Conservation (phyloP, 53 echinoderm and acorn worm genomes). For the Paracentrotus lividus region DNA sequence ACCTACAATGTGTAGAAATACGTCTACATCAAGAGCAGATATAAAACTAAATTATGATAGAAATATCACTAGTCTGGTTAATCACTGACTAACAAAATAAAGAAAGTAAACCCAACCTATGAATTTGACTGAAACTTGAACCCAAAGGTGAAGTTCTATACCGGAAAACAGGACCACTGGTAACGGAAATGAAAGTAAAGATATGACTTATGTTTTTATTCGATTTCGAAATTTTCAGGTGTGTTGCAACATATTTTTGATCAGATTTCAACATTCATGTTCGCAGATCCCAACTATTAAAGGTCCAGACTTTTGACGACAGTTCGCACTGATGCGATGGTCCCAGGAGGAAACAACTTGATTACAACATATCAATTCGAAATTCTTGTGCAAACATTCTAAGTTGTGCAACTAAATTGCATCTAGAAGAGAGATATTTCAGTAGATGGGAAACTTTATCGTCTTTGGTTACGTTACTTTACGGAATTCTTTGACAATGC, state of each 20-base stretch:
- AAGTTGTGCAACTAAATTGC: neutral
- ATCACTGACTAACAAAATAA: neutral
- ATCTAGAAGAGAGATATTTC: neutral
- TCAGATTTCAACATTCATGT: neutral
- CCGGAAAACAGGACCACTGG: neutral
- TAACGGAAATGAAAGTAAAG: neutral
- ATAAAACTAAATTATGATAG: no score
- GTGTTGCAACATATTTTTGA: neutral
- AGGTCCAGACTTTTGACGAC: neutral
- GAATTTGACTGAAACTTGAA: neutral
- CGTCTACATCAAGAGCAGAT: no score
- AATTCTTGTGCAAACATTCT: no score
- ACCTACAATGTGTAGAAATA: no score
- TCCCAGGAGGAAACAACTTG: neutral
- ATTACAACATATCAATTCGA: neutral
- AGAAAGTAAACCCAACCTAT: neutral
- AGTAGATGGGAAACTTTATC: constrained; percentile 12
- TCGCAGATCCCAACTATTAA: neutral
- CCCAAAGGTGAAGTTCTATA: neutral
- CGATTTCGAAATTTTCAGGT: constrained; percentile 6
- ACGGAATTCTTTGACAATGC: neutral
- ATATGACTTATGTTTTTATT: neutral
- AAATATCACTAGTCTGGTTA: no score
- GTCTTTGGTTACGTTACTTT: neutral
- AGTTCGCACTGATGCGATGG: neutral